Evolutionary conservation across 2,888 invertebrate genomes (phyloP).

Genomic region (Thysanoteuthis rhombus): DNA sequence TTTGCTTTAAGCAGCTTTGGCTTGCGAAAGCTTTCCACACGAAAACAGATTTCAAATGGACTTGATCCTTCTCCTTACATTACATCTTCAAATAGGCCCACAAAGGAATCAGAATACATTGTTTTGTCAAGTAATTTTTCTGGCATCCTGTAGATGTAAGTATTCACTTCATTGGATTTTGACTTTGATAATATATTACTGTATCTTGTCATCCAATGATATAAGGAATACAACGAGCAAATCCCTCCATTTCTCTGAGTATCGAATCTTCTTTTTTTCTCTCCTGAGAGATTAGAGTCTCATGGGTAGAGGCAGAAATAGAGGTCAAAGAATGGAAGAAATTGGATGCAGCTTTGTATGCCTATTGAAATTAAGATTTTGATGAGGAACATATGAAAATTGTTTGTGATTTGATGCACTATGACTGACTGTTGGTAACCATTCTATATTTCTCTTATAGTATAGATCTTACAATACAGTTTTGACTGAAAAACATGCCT

Average conservation of each 20-base stretch:
- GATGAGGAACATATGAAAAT: not conserved
- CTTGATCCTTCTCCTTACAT: not conserved
- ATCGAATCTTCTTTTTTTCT: not conserved
- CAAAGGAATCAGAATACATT: not conserved
- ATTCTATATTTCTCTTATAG: not conserved
- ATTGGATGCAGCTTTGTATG: not conserved
- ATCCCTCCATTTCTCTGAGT: not conserved
- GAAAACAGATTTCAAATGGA: not conserved
- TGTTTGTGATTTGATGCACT: not conserved
- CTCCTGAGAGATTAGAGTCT: not conserved
- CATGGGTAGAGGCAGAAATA: not conserved
- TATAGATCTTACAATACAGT: not conserved
- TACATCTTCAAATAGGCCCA: not conserved
- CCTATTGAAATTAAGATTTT: not conserved
- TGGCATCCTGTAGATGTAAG: not conserved
- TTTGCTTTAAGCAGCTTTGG: too few relatives aligned
- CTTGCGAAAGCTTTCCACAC: too few relatives aligned
- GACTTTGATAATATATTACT: not conserved
- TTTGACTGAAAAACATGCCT: not conserved
- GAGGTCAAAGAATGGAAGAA: not conserved
- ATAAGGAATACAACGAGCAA: not conserved
- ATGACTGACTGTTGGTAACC: not conserved
- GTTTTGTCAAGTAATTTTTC: not conserved
- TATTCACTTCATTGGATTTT: not conserved
- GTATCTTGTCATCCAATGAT: conserved; percentile 12